Base-by-base conservation (phyloP, 2,113 vertebrate genomes). In the Neolamprologus longior region DNA sequence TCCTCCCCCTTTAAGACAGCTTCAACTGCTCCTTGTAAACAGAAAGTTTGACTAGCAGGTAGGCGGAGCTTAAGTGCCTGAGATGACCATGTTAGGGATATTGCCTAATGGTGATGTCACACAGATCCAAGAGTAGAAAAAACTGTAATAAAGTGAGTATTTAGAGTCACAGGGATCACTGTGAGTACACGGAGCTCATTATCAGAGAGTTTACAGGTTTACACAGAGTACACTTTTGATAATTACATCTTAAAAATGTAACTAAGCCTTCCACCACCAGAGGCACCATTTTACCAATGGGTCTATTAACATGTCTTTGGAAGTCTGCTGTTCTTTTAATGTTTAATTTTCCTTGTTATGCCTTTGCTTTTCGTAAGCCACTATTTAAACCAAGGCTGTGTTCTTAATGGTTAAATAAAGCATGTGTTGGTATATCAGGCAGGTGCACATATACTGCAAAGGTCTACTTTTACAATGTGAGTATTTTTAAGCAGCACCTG, bases 141-240 rank as follows among this genome's bases (percentile, higher is more conserved):
- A 73, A 73, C 21, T 26, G 66, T 73, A 15, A 73, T 73, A 45
- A 45, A 45, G 21, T 73, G 68, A 73, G 14, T 73, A 26, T 73
- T 28, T 45, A 28, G 9, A 14, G 8, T 47, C 40, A 76, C 3
- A 76, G 61, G 61, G 61, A 37, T 13, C 19, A 66, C 19, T 37
- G 33, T 66, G 33, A 37, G 61, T 26, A 47, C 14, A 47, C 68
- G 1, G 68, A 47, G 9, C 24, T 19, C 40, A 17, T 76, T 47
- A 76, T 47, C 2, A 47, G 24, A 47, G 13, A 47, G 21, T 47
- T 47, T 47, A 73, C 3, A 47, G n/a, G n/a, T 24, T 21, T 21
- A 21, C 21, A 21, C 21, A 21, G 21, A 21, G 21, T 21, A 21
- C 21, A 47, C 24, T 76, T 76, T 47, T 10, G 8, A 24, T 42